These are phyloP conservation scores for Tethya wilhelma DNA, from an alignment of 37 sponge, comb jelly and placozoan genomes.

Conservation along the genomic window DNA sequence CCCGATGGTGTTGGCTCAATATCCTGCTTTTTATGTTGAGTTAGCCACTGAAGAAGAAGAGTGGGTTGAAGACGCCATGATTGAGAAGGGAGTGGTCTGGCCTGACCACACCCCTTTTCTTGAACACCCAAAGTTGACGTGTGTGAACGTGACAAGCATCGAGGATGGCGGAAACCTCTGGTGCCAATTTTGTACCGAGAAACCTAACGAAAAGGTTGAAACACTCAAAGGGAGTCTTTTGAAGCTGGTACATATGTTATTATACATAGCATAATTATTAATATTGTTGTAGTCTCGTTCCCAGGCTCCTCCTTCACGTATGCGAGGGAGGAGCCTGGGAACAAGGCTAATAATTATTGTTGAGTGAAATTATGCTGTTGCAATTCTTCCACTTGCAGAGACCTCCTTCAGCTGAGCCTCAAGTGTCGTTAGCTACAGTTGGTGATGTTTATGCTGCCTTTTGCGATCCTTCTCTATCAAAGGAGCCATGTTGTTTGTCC, in stretches of 20 bases:
- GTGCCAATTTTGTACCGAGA: conserved; percentile 50
- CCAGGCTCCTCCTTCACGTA: background rate
- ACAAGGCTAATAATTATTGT: background rate
- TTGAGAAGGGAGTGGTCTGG: conserved; percentile 38
- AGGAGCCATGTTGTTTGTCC: background rate
- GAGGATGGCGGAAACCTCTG: conserved; percentile 42
- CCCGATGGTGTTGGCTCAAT: background rate
- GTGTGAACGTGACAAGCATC: conserved; percentile 35
- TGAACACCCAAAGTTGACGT: conserved; percentile 34
- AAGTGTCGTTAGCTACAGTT: background rate
- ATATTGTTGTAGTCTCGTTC: no score
- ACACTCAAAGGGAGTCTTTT: conserved; percentile 9
- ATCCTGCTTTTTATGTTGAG: conserved; percentile 43
- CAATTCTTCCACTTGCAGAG: background rate
- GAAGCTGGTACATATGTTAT: conserved; percentile 16
- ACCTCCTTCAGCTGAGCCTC: background rate
- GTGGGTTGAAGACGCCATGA: conserved; percentile 28
- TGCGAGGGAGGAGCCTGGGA: no score
- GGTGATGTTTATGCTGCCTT: conserved; percentile 13
- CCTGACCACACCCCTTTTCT: background rate
- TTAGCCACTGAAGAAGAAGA: conserved; percentile 12
- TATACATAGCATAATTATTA: background rate
- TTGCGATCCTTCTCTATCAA: background rate
- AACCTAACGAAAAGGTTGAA: background rate
- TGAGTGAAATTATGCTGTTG: background rate